Base-by-base conservation (phyloP, 2,888 invertebrate species). In the Cheilosia urbana region DNA sequence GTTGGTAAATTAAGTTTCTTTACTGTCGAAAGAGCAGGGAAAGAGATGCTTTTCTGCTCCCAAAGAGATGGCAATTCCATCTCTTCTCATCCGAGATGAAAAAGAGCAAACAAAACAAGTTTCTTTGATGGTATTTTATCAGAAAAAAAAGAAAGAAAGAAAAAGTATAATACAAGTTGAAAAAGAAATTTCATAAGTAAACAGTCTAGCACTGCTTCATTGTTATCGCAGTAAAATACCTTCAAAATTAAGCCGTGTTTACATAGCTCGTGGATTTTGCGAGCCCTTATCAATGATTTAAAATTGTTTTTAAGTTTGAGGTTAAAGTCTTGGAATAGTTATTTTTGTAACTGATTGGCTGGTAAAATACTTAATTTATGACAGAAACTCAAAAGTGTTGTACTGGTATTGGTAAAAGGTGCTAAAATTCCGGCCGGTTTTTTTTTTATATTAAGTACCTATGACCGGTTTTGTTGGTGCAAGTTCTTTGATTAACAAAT, bases 391-490 rank as follows among this genome's bases (percentile, higher is more conserved):
- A 15, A 47, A 9, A 47, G 17, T 47, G 6, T 17, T n/a, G 17
- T 47, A 47, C 9, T 17, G 9, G n/a, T 15, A 13, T 37, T 13
- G 37, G 37, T 37, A n/a, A 19, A 27, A 2, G 19, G 15, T 47
- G 34, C 3, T 34, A 51, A 55, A 40, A 68, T 53, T 75, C 63
- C 62, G 66, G 66, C 78, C 62, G 68, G 42, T 72, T 77, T 66
- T 24, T 62, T 49, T 72, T 30, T 30, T 9, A n/a, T 27, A 7
- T 2, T 15, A 4, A 49, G 68, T 78, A n/a, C n/a, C n/a, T n/a
- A 19, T 58, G 55, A 84, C 83, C 78, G 79, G 83, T 84, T 84
- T 58, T 49, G 37, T 49, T 63, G 60, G 27, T 72, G 55, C 72
- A 63, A 69, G 17, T 34, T 76, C 27, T 53, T 51, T 34, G 40